Conservation (phyloP, 2,888 invertebrate species). For the Polydrusus tereticollis region DNA sequence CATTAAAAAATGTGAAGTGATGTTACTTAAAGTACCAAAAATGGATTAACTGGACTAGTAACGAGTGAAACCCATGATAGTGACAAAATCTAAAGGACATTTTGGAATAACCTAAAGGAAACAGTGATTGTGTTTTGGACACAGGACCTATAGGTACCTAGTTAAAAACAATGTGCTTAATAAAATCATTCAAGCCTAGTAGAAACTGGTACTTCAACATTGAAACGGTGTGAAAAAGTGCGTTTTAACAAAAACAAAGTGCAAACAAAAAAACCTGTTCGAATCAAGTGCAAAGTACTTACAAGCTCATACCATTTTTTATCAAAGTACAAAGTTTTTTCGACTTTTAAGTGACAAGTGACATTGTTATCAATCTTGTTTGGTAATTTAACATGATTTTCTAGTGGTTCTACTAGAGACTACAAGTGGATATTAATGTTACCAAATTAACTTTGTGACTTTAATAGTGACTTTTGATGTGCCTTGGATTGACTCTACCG, state of each 20-base stretch:
- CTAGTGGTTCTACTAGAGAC: constrained; percentile 4
- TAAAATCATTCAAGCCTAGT: no score
- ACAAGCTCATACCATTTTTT: not conserved
- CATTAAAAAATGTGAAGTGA: constrained; percentile 8
- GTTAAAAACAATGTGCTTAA: no score
- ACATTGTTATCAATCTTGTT: constrained; percentile 10
- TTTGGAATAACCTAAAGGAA: not conserved
- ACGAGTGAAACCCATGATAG: not conserved
- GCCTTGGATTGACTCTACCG: not conserved
- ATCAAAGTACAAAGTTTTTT: not conserved
- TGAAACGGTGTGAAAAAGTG: not conserved
- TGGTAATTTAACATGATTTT: constrained; percentile 13
- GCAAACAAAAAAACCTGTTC: not conserved
- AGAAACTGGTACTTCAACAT: no score
- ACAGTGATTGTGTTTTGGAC: not conserved
- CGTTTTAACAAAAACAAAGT: not conserved
- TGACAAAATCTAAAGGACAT: not conserved
- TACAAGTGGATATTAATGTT: constrained; percentile 9
- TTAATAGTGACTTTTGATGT: not conserved
- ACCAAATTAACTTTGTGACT: no score
- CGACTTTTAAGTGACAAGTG: constrained; percentile 6
- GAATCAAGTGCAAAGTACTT: constrained; percentile 19
- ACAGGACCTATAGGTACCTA: no score
- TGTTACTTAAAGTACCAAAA: not conserved
- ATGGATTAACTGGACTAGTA: constrained; percentile 1